Percentiles rank a stretch among this genome's conserved stretches.
Conservation (phyloP, 2,888 invertebrate species). For the Pristionchus entomophagus region DNA sequence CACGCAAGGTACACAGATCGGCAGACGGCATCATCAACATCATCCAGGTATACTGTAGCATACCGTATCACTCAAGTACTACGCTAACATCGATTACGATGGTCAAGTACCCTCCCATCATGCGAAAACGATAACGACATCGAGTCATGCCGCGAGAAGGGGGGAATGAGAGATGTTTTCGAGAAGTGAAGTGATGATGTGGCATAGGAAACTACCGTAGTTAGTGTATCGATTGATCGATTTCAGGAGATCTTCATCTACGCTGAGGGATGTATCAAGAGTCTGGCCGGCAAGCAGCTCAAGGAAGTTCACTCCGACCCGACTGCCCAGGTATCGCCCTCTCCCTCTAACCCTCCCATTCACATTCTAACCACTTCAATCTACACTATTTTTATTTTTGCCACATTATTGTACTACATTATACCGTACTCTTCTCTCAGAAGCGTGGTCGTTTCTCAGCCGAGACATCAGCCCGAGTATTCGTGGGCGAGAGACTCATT, state of each 20-base stretch:
- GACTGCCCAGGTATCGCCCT: not conserved
- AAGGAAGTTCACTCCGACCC: conserved; percentile 2
- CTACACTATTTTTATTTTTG: too few species aligned
- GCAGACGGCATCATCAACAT: conserved; percentile 32
- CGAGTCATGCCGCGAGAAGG: not conserved
- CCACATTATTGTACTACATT: not conserved
- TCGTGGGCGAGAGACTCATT: conserved; percentile 37
- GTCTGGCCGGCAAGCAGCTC: conserved; percentile 34
- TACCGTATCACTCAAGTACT: too few species aligned
- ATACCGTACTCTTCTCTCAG: conserved; percentile 17
- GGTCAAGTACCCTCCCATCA: too few species aligned
- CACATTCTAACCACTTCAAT: too few species aligned
- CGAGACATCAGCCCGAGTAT: conserved; percentile 4
- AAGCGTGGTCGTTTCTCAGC: conserved; percentile 32
- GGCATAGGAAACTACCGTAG: not conserved
- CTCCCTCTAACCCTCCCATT: too few species aligned
- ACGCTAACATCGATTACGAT: too few species aligned
- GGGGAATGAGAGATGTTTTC: not conserved
- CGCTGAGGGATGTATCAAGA: conserved; percentile 3
- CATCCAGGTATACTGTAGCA: conserved; percentile 12
- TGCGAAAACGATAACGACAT: not conserved
- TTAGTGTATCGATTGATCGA: not conserved
- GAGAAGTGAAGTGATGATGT: not conserved
- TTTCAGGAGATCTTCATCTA: conserved; percentile 21
- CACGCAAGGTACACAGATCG: not conserved